A percentile compares a stretch with the other conserved stretches of the same genome.
These are phyloP conservation scores for Moxostoma hubbsi DNA, from an alignment of 2,797 vertebrate genomes.

Conservation along the genomic window DNA sequence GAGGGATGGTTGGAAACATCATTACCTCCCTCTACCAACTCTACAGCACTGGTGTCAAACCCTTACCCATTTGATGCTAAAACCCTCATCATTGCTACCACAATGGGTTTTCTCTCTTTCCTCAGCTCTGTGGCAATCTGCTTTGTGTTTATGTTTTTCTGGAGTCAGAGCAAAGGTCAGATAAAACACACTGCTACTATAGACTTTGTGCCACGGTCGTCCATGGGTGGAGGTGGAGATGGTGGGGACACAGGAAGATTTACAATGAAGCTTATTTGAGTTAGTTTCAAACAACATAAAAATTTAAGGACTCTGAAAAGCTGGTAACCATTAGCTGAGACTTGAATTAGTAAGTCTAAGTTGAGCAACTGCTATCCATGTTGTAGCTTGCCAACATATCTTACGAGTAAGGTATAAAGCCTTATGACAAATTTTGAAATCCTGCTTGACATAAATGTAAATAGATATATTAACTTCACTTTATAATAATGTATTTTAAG, in stretches of 20 bases:
- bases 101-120: conserved; percentile 89
- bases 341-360: conserved; percentile 27
- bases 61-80: conserved; percentile 82
- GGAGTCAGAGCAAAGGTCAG: conserved; percentile 89
- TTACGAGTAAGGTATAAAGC: neutral
- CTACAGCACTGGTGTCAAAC: conserved; percentile 71
- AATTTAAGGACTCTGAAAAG: neutral
- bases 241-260: conserved; percentile 77
- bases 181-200: conserved; percentile 87
- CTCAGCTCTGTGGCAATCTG: conserved; percentile 89
- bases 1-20: conserved; percentile 74
- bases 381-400: conserved; percentile 15
- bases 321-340: conserved; percentile 7
- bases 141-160: conserved; percentile 90
- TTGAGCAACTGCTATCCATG: neutral
- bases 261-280: conserved; percentile 84
- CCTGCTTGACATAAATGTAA: conserved; percentile 5
- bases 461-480: neutral
- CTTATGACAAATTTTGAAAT: conserved; percentile 18
- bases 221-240: conserved; percentile 77
- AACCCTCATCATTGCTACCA: conserved; percentile 85
- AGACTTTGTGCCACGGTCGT: conserved; percentile 83
- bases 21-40: conserved; percentile 71
- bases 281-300: neutral
- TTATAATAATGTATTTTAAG: conserved; percentile 15